phyloP scores from a whole-genome alignment of 2,888 invertebrate genomes.

The Pandemis cinnamomeana region DNA sequence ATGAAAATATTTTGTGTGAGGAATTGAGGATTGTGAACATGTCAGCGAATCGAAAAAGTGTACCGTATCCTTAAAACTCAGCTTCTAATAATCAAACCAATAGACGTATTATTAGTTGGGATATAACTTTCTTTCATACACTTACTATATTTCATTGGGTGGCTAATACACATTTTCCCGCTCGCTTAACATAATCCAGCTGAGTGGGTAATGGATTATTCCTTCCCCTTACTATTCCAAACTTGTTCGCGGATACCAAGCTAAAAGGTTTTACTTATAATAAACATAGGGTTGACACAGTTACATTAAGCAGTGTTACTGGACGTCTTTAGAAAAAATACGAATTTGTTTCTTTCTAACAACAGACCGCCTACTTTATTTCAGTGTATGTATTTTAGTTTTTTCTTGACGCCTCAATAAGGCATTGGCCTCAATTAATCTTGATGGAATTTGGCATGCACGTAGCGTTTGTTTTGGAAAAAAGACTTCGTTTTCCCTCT shows the following conservation, averaged over 20 bases:
- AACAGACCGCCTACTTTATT: no score
- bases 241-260: slow-evolving; percentile 46
- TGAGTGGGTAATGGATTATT: slow-evolving; percentile 59
- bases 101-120: slow-evolving; percentile 1
- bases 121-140: slow-evolving; percentile 19
- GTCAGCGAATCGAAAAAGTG: no score
- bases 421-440: no score
- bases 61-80: not conserved
- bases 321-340: not conserved
- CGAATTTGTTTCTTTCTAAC: no score
- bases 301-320: slow-evolving; percentile 19
- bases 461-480: no score
- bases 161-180: slow-evolving; percentile 38
- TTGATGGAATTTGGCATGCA: no score
- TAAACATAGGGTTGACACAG: slow-evolving; percentile 23
- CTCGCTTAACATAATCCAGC: slow-evolving; percentile 55
- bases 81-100: not conserved
- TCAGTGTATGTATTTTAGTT: no score
- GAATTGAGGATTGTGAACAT: not conserved
- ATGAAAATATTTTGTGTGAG: not conserved
- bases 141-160: slow-evolving; percentile 25
- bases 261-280: slow-evolving; percentile 39
- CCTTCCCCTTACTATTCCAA: slow-evolving; percentile 58
- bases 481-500: no score
- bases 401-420: no score